These are phyloP conservation scores for Platypus cylindrus DNA, from an alignment of 2,888 invertebrate genomes.

Conservation along the genomic window DNA sequence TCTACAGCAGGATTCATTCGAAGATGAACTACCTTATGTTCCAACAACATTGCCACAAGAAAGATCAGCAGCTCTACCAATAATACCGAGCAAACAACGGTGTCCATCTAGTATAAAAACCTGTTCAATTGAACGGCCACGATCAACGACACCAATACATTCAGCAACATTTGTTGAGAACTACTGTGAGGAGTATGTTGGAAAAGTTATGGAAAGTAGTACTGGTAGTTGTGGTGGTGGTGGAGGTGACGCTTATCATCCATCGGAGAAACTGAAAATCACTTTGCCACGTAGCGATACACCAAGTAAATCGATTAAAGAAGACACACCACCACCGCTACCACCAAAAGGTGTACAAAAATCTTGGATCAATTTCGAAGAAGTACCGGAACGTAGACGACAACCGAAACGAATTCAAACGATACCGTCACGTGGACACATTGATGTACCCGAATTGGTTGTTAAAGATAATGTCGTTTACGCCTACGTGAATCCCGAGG, in stretches of 20 bases:
- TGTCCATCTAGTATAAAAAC: conserved; percentile 48
- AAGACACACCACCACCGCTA: conserved; percentile 36
- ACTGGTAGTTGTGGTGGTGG: conserved; percentile 4
- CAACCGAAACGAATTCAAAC: conserved; percentile 74
- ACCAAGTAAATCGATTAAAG: conserved; percentile 10
- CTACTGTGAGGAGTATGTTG: conserved; percentile 41
- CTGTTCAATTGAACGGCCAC: conserved; percentile 60
- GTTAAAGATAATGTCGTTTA: conserved; percentile 41
- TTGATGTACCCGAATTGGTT: conserved; percentile 34
- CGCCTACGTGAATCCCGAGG: conserved; percentile 76
- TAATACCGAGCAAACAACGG: conserved; percentile 67
- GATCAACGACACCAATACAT: conserved; percentile 60
- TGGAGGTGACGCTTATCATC: no score
- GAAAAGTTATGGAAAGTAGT: conserved; percentile 16
- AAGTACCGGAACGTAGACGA: conserved; percentile 71
- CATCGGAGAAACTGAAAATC: conserved; percentile 57
- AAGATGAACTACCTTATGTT: conserved; percentile 73
- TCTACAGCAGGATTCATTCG: conserved; percentile 69
- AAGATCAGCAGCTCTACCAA: conserved; percentile 66
- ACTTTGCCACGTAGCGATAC: conserved; percentile 40
- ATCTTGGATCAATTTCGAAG: conserved; percentile 80
- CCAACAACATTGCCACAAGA: conserved; percentile 83
- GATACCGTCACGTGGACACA: conserved; percentile 48
- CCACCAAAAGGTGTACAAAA: conserved; percentile 34
- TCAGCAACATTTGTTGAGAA: conserved; percentile 60